phyloP scores from a whole-genome alignment of 1,140 invertebrate genomes.

The Mycetomoellerius zeteki region DNA sequence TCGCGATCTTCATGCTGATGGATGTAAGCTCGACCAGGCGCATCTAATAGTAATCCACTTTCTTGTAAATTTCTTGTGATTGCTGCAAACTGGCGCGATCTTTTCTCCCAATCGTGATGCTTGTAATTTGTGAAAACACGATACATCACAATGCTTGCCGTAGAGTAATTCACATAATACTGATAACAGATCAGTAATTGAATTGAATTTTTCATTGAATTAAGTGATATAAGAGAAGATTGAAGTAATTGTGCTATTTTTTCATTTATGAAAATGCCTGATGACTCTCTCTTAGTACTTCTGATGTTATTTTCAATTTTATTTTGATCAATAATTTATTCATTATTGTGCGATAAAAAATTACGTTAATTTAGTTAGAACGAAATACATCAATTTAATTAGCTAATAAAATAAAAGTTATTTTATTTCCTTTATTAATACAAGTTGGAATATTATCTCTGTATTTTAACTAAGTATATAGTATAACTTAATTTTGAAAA shows the following conservation, averaged over 20 bases:
- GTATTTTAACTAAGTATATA: background rate
- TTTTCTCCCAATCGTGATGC: conserved; percentile 67
- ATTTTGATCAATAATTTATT: background rate
- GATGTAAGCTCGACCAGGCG: conserved; percentile 75
- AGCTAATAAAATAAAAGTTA: conserved; percentile 10
- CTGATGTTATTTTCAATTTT: background rate
- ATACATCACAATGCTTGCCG: conserved; percentile 23
- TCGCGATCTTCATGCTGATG: conserved; percentile 65
- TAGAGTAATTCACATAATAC: conserved; percentile 32
- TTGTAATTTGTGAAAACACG: conserved; percentile 41
- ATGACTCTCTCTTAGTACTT: background rate
- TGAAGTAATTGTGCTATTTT: background rate
- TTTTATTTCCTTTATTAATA: background rate
- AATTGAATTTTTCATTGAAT: background rate
- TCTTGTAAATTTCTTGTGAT: conserved; percentile 80
- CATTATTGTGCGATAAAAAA: background rate
- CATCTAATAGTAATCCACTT: conserved; percentile 81
- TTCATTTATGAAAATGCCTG: background rate
- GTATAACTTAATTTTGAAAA: background rate
- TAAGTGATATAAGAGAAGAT: background rate
- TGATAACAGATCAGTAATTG: background rate
- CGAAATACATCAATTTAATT: conserved; percentile 2
- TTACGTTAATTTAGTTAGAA: conserved; percentile 9
- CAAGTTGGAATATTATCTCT: background rate
- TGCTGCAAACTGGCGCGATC: conserved; percentile 42